Conservation (phyloP, 2,888 invertebrate genomes). For the Hipparchia semele region DNA sequence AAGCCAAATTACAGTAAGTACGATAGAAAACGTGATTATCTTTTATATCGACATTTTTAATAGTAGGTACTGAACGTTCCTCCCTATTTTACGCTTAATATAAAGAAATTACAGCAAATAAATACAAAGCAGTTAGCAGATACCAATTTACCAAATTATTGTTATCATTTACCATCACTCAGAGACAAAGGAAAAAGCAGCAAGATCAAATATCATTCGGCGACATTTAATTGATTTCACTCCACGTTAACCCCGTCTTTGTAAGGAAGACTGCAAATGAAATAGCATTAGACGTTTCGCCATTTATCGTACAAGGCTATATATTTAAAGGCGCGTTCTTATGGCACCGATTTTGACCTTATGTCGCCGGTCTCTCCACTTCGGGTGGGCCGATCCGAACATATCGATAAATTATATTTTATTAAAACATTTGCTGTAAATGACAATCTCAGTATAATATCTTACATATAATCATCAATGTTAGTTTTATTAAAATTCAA, state of each 20-base stretch:
- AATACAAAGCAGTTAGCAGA: neutral
- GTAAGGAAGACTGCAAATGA: slow-evolving; percentile 61
- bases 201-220: slow-evolving; percentile 28
- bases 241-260: slow-evolving; percentile 30
- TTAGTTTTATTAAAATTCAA: no score
- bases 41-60: no score
- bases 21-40: no score
- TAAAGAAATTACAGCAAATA: neutral
- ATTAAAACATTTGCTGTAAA: neutral
- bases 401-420: slow-evolving; percentile 36
- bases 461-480: no score
- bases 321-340: slow-evolving; percentile 70
- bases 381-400: slow-evolving; percentile 52
- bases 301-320: slow-evolving; percentile 72
- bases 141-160: neutral
- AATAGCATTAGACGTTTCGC: slow-evolving; percentile 72
- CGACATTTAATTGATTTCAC: slow-evolving; percentile 35
- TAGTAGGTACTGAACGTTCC: no score
- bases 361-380: slow-evolving; percentile 74
- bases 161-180: neutral
- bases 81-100: neutral
- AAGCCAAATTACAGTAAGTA: no score
- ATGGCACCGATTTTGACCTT: slow-evolving; percentile 76
- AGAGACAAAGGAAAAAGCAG: slow-evolving; percentile 8
- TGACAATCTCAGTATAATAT: no score